phyloP scores from a whole-genome alignment of 2,113 vertebrate species.

The Cettia cetti region DNA sequence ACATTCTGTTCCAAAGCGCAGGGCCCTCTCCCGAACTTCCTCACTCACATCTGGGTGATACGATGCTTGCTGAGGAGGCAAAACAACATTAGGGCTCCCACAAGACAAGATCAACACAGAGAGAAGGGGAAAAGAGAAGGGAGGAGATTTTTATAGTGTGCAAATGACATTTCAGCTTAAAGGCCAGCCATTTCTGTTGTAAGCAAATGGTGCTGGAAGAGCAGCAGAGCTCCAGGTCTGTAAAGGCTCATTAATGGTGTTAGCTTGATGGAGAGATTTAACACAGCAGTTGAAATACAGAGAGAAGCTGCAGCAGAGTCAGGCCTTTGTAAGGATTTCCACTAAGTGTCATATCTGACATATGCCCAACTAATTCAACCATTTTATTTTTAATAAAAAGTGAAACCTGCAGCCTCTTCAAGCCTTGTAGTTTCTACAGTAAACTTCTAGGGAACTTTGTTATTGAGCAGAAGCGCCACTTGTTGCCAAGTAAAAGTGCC shows the following conservation, averaged over 20 bases:
- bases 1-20: conserved; percentile 89
- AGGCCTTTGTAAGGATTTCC: not conserved
- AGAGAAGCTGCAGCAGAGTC: not conserved
- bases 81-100: not conserved
- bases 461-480: not conserved
- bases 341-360: not conserved
- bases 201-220: not conserved
- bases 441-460: not conserved
- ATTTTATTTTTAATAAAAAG: not conserved
- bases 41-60: conserved; percentile 86
- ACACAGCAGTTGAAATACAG: not conserved
- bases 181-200: not conserved
- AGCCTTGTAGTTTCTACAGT: not conserved
- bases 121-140: not conserved
- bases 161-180: not conserved
- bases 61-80: conserved; percentile 85
- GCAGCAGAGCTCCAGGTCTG: not conserved
- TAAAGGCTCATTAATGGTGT: not conserved
- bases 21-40: conserved; percentile 83
- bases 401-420: not conserved
- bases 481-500: not conserved
- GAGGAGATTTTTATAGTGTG: not conserved
- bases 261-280: not conserved
- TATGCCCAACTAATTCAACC: not conserved
- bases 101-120: not conserved